Base-by-base conservation (phyloP, 2,888 invertebrate species). In the Lepas anatifera region DNA sequence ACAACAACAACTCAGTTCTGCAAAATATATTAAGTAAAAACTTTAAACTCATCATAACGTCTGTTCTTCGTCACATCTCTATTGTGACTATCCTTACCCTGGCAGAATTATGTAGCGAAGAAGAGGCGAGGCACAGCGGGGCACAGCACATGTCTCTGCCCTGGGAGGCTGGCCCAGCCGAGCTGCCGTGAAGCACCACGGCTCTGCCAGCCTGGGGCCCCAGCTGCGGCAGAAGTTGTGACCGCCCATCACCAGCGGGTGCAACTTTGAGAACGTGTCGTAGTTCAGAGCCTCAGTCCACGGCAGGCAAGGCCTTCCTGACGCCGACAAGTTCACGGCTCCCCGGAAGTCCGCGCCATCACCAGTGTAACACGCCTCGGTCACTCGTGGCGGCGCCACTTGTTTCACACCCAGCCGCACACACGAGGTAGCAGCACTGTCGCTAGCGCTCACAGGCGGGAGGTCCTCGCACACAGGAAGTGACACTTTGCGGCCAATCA, bases 331-430 rank as follows among this genome's bases (percentile, higher is more conserved):
- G 46, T 79, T 78, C n/a, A 78, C 79, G 3, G 77, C 77, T 0
- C 98, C 98, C 52, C 92, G 83, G 80, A 97, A 98, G 7, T 86
- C 84, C 73, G 85, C 85, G 3, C 95, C 96, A 76, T 86, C 87
- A 58, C 92, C 92, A 87, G 90, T 90, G 79, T 25, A 58, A 22
- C 58, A 52, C n/a, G 41, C 13, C 25, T 39, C 13, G 4, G n/a
- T 16, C 11, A 39, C 39, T 39, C 25, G 66, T 18, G 27, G 39
- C 11, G 66, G 39, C 39, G 39, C 25, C 39, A 66, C 27, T 1
- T 11, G 4, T 25, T 37, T 10, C 37, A 89, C 87, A 1, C 90
- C 91, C 69, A 93, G 85, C 70, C 88, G 85, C 70, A 92, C 82
- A 80, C 94, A 92, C 76, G 87, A 86, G 52, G 84, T 83, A 69